phyloP scores from a whole-genome alignment of 2,888 invertebrate genomes.

The Athalia rosae region DNA sequence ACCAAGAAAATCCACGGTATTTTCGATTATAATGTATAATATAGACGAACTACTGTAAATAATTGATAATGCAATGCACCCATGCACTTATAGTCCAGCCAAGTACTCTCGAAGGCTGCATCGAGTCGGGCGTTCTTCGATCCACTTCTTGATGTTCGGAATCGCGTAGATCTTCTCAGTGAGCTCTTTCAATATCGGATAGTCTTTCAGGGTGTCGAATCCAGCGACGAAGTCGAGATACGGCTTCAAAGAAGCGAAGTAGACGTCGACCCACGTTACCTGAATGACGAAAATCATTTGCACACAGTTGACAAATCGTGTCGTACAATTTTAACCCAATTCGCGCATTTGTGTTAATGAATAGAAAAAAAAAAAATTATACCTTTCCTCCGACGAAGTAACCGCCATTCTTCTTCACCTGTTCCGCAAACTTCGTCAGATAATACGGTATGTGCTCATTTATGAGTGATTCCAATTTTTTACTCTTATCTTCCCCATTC shows the following conservation, averaged over 20 bases:
- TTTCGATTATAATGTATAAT: too few species aligned
- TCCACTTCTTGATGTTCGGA: conserved; percentile 48
- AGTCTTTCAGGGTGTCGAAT: conserved; percentile 48
- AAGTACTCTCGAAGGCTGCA: conserved; percentile 20
- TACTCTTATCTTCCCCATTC: too few species aligned
- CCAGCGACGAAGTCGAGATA: conserved; percentile 48
- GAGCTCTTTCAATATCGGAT: conserved; percentile 48
- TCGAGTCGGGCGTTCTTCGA: conserved; percentile 5
- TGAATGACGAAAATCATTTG: conserved; percentile 38
- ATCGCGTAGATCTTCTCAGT: conserved; percentile 48
- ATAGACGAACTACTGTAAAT: background rate
- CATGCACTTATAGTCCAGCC: background rate
- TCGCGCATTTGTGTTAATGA: too few species aligned
- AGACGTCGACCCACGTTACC: conserved; percentile 55
- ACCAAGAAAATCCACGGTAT: too few species aligned
- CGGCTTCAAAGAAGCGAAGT: conserved; percentile 51
- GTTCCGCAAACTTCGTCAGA: conserved; percentile 20
- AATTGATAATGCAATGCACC: background rate
- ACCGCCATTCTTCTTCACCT: conserved; percentile 41
- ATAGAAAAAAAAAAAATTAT: background rate
- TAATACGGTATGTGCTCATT: conserved; percentile 37
- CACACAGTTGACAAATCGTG: too few species aligned
- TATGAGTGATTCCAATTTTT: too few species aligned
- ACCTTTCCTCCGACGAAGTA: conserved; percentile 40
- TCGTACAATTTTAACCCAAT: too few species aligned